Conservation (phyloP, 2,888 invertebrate species). For the Rhamnusium bicolor region DNA sequence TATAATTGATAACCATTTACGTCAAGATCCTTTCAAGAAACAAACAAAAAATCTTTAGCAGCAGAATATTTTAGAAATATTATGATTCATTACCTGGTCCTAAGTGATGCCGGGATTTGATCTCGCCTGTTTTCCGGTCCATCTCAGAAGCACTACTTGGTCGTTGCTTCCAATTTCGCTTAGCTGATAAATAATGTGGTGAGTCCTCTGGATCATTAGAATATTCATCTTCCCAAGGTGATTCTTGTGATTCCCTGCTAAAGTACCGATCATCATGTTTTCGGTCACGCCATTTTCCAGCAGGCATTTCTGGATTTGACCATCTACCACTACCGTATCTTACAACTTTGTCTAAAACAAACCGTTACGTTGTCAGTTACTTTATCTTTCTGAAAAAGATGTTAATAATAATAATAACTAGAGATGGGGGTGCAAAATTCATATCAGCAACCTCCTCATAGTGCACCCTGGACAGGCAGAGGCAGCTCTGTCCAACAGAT, state of each 20-base stretch:
- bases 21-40: no score
- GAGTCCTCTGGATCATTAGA: conserved; percentile 67
- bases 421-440: no score
- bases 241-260: conserved; percentile 70
- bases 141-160: conserved; percentile 76
- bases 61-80: neutral
- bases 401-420: no score
- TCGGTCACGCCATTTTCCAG: conserved; percentile 56
- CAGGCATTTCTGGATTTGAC: conserved; percentile 52
- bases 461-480: no score
- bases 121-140: conserved; percentile 71
- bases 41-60: no score
- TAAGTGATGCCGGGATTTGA: conserved; percentile 64
- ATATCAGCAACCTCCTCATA: no score
- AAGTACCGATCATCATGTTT: conserved; percentile 70
- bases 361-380: neutral
- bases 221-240: conserved; percentile 78
- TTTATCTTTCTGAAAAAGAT: no score
- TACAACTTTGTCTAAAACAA: conserved; percentile 59
- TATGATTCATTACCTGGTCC: conserved; percentile 50
- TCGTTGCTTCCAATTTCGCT: conserved; percentile 73
- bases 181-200: conserved; percentile 64
- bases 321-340: conserved; percentile 62
- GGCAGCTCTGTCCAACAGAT: no score
- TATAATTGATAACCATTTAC: no score